Percentiles rank a stretch among this genome's conserved stretches.
These are phyloP conservation scores for Pseudorhombus dupliciocellatus DNA, from an alignment of 2,113 vertebrate genomes.

Conservation along the genomic window DNA sequence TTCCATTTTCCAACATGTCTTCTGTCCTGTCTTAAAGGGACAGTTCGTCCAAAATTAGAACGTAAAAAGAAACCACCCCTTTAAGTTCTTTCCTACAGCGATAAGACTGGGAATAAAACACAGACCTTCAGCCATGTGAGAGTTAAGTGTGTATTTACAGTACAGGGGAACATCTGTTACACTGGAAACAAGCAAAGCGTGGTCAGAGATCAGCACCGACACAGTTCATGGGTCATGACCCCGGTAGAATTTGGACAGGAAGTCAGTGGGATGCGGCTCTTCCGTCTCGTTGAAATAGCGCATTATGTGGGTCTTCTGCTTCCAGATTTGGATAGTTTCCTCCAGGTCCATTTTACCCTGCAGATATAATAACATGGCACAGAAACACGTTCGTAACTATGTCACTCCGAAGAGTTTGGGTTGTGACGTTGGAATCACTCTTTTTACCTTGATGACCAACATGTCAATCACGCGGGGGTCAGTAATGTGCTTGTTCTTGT, in stretches of 20 bases:
- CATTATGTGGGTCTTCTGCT: conserved; percentile 97
- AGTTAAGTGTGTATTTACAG: conserved; percentile 80
- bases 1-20: too few relatives aligned
- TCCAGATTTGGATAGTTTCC: conserved; percentile 94
- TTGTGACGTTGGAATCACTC: neutral
- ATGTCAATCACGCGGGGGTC: conserved; percentile 93
- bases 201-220: conserved; percentile 22
- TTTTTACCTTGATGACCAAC: conserved; percentile 93
- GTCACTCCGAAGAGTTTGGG: neutral
- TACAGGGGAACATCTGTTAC: conserved; percentile 58
- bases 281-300: conserved; percentile 91
- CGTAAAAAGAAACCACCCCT: neutral
- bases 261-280: conserved; percentile 84
- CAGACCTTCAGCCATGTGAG: conserved; percentile 3
- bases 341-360: conserved; percentile 97
- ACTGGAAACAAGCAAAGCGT: conserved; percentile 41
- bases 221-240: conserved; percentile 89
- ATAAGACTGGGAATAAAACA: conserved; percentile 13
- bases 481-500: conserved; percentile 88
- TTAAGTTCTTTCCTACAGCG: neutral
- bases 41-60: neutral
- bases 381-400: neutral
- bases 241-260: conserved; percentile 93
- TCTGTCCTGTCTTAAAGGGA: neutral
- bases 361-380: neutral